phyloP scores from a whole-genome alignment of 2,888 invertebrate genomes.

The Galerucella calmariensis region DNA sequence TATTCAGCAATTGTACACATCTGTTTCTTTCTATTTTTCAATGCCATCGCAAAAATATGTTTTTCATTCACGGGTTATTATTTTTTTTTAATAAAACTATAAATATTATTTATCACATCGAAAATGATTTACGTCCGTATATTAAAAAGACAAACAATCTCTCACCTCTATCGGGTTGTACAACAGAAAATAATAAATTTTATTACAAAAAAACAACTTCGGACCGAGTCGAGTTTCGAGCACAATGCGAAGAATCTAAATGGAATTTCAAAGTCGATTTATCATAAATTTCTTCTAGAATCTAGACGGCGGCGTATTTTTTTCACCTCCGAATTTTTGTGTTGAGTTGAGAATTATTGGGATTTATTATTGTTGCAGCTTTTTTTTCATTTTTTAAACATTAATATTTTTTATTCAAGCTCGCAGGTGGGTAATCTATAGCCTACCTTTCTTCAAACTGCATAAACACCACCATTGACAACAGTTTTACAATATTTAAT shows the following conservation, averaged over 20 bases:
- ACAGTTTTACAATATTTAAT: no score
- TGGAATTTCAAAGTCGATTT: conserved; percentile 64
- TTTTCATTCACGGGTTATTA: neutral
- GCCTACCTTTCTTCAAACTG: neutral
- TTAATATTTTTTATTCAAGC: conserved; percentile 7
- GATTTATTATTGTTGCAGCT: conserved; percentile 15
- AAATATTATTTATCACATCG: conserved; percentile 32
- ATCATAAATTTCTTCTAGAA: conserved; percentile 56
- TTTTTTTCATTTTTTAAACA: neutral
- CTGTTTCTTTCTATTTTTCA: neutral
- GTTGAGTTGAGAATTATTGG: conserved; percentile 22
- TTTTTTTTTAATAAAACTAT: conserved; percentile 29
- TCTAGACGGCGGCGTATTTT: conserved; percentile 49
- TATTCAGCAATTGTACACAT: neutral
- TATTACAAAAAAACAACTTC: conserved; percentile 36
- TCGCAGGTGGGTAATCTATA: conserved; percentile 1
- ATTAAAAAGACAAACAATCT: conserved; percentile 41
- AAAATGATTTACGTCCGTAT: conserved; percentile 36
- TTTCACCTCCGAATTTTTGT: conserved; percentile 29
- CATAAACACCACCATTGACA: neutral
- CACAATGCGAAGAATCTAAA: conserved; percentile 62
- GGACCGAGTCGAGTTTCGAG: conserved; percentile 55
- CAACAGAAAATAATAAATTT: conserved; percentile 42
- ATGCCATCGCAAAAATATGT: conserved; percentile 10
- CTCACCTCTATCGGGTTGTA: conserved; percentile 35